Evolutionary conservation across 1,140 invertebrate species (phyloP).

Genomic region (Drosophila novamexicana): DNA sequence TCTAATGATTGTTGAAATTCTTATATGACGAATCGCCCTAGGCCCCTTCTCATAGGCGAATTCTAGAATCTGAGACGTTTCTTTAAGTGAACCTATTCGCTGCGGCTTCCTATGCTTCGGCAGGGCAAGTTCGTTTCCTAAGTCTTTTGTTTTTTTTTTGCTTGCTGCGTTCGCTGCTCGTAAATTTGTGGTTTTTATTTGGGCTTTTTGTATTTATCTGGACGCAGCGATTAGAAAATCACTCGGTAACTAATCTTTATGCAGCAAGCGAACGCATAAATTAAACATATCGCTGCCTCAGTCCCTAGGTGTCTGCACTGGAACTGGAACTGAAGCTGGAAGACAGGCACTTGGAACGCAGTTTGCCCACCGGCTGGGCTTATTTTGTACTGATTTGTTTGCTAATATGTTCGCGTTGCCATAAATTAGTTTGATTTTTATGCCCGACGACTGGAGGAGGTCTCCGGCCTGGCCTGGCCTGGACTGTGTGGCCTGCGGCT

Average conservation of each 20-base stretch:
- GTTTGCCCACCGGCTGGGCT: constrained; percentile 51
- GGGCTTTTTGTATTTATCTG: constrained; percentile 71
- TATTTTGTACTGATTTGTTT: constrained; percentile 83
- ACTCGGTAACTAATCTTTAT: constrained; percentile 75
- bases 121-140: constrained; percentile 52
- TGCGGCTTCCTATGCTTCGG: constrained; percentile 24
- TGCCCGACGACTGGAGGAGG: constrained; percentile 56
- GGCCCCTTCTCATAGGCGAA: no score
- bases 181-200: constrained; percentile 77
- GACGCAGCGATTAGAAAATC: constrained; percentile 72
- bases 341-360: not conserved
- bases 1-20: no score
- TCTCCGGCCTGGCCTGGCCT: not conserved
- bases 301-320: constrained; percentile 29
- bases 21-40: no score
- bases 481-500: constrained; percentile 42
- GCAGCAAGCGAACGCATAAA: constrained; percentile 73
- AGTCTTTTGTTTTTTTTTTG: constrained; percentile 49
- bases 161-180: constrained; percentile 25
- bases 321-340: not conserved
- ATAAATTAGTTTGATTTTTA: constrained; percentile 82
- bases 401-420: constrained; percentile 80
- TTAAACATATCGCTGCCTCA: constrained; percentile 48
- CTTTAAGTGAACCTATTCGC: no score
- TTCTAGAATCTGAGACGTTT: no score